These are phyloP conservation scores for Morpho deidamia DNA, from an alignment of 2,888 invertebrate species.

Conservation along the genomic window DNA sequence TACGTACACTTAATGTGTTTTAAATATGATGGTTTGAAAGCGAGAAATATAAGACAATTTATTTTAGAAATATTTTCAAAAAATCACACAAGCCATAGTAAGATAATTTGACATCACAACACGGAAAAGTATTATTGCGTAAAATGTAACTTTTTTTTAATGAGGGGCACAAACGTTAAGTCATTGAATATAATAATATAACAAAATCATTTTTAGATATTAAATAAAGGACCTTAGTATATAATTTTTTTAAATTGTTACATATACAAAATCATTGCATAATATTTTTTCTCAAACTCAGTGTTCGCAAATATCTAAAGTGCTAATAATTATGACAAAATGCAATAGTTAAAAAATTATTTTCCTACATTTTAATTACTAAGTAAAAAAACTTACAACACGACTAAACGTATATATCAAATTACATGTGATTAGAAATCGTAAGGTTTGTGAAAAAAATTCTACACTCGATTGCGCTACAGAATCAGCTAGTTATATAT, in stretches of 20 bases:
- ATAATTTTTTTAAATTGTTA: not conserved
- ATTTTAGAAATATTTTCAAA: not conserved
- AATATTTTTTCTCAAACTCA: not conserved
- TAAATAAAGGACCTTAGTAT: not conserved
- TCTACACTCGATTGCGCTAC: no score
- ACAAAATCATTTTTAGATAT: not conserved
- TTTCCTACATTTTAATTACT: not conserved
- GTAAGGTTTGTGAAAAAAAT: no score
- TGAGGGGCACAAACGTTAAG: constrained; percentile 2
- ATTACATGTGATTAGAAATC: no score
- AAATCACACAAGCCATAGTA: constrained; percentile 11
- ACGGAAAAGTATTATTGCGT: constrained; percentile 8
- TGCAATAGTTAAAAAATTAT: not conserved
- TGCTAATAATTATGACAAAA: not conserved
- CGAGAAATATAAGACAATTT: not conserved
- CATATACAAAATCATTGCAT: not conserved
- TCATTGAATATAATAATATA: constrained; percentile 16
- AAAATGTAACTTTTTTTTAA: constrained; percentile 15
- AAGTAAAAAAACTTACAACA: not conserved
- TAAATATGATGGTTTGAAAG: constrained; percentile 1
- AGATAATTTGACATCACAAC: not conserved
- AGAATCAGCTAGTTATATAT: no score
- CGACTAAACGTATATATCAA: no score
- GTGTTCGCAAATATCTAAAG: not conserved
- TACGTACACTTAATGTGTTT: constrained; percentile 5